Base-by-base conservation (phyloP, 2,888 invertebrate species). In the Trissolcus japonicus region DNA sequence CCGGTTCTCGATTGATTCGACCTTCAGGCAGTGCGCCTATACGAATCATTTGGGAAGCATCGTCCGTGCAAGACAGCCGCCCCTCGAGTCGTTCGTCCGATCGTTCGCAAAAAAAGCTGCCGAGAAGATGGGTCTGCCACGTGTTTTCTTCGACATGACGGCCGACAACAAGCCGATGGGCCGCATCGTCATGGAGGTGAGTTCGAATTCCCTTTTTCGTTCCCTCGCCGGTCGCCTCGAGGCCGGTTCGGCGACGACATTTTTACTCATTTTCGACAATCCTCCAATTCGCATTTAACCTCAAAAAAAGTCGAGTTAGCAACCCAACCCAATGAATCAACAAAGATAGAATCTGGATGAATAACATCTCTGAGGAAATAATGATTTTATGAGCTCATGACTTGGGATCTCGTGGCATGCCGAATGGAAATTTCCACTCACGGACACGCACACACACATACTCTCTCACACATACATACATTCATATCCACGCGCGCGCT, bases 81-180 rank as follows among this genome's bases (percentile, higher is more conserved):
- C 80, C 73, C 80, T 83, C 63, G 78, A 80, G 67, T 86, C 85
- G 86, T 89, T 90, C 86, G 86, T 90, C 85, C 91, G 92, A 86
- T 90, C 90, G 86, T 91, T 92, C 84, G 89, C 91, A 19, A 41
- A 48, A 80, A 73, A 75, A 69, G 77, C 81, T 60, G 65, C 83
- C 62, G 61, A 81, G 43, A 92, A 93, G 90, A 96, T 96, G 96
- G 92, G 93, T 91, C 92, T 95, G 86, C 96, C 96, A 87, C 93
- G 93, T 90, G 97, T 97, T 86, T 98, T 92, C 91, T 95, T 98
- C 88, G 98, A 98, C 90, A 95, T 98, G 91, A 90, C 93, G 85
- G 95, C 95, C 84, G 97, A 96, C 90, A 93, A 92, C 80, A 90
- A 92, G 84, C 91, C 92, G 56, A 91, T 96, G 82, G 98, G 98